These are phyloP conservation scores for Colletes collaris DNA, from an alignment of 2,888 invertebrate species.

Conservation along the genomic window DNA sequence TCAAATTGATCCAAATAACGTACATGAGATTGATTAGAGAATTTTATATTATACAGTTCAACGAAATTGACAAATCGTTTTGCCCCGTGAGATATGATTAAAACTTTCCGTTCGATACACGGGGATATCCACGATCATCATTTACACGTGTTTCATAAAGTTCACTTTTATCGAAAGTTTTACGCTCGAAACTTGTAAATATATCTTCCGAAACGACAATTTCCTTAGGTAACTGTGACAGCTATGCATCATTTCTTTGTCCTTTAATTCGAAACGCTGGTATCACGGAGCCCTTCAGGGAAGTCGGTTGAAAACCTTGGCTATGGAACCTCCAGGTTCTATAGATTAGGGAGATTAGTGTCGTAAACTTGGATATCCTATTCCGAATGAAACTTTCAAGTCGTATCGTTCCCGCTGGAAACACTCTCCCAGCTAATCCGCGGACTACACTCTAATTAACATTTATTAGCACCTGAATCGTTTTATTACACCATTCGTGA, in stretches of 20 bases:
- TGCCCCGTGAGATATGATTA: too few species aligned
- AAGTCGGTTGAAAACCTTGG: conserved; percentile 26
- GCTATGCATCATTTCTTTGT: not conserved
- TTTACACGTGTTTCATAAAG: not conserved
- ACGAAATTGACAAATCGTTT: too few species aligned
- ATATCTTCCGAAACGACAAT: not conserved
- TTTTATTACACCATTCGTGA: not conserved
- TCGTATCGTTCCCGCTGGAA: conserved; percentile 1
- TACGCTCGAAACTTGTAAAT: not conserved
- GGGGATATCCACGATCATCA: not conserved
- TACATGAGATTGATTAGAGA: too few species aligned
- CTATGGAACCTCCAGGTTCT: not conserved
- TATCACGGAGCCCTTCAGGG: conserved; percentile 19
- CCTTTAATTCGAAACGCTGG: conserved; percentile 29
- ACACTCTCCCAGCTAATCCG: not conserved
- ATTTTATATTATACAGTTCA: too few species aligned
- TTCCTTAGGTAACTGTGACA: not conserved
- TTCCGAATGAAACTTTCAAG: conserved; percentile 31
- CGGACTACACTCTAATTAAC: not conserved
- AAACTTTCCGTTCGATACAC: too few species aligned
- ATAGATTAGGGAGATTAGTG: conserved; percentile 25
- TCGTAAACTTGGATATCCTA: conserved; percentile 34
- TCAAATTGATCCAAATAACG: too few species aligned
- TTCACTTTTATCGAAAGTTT: not conserved
- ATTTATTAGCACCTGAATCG: conserved; percentile 22